phyloP scores from a whole-genome alignment of 1,140 invertebrate species.

The Pogonus chalceus region DNA sequence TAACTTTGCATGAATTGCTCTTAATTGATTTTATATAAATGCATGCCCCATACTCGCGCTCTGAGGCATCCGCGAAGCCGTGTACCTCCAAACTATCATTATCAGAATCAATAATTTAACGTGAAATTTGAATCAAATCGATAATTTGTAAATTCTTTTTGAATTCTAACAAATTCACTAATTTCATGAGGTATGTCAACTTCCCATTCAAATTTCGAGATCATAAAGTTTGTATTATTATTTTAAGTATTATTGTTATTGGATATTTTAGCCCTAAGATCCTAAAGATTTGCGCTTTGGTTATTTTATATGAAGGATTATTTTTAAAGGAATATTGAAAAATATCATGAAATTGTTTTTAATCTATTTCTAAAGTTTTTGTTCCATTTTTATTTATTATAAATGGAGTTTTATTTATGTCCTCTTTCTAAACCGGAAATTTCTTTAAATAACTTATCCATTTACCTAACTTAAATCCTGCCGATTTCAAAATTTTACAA shows the following conservation, averaged over 20 bases:
- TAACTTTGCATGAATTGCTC: conserved; percentile 9
- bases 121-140: not conserved
- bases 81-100: conserved; percentile 24
- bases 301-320: conserved; percentile 20
- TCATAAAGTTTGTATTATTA: conserved; percentile 31
- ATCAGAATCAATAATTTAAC: not conserved
- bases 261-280: conserved; percentile 29
- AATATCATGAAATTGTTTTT: no score
- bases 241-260: conserved; percentile 23
- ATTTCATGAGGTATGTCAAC: conserved; percentile 16
- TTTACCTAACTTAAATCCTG: conserved; percentile 22
- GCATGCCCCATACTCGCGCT: conserved; percentile 33
- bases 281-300: conserved; percentile 27
- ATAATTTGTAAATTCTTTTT: conserved; percentile 14
- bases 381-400: conserved; percentile 22
- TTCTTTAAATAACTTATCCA: conserved; percentile 22
- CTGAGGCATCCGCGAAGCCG: no score
- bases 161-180: conserved; percentile 2
- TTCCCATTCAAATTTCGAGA: conserved; percentile 22
- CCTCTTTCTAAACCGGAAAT: conserved; percentile 13
- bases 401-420: conserved; percentile 12
- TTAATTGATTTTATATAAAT: conserved; percentile 22
- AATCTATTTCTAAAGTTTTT: no score
- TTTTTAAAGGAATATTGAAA: no score
- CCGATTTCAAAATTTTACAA: conserved; percentile 14